Evolutionary conservation across 2,113 vertebrate species (phyloP), one percentile per base, ranked within the genome.

Genomic region (Donacobius atricapilla): DNA sequence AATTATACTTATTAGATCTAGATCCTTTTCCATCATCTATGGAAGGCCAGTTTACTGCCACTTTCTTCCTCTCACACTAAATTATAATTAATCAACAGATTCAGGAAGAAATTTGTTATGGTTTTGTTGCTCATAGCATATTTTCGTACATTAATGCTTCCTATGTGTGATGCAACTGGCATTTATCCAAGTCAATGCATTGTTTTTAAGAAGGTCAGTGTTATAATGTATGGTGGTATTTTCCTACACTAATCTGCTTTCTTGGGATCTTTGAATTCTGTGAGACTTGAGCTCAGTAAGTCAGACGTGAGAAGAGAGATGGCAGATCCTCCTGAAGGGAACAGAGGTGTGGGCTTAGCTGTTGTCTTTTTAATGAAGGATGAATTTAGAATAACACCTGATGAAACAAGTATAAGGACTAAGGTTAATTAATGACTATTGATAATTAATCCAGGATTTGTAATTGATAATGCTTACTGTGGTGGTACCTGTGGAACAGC

Each of bases 101-200:
- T 94, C 69, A 64, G 93, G 89, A 97, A 95, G 72, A 90, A 87
- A 89, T 80, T 40, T 84, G 68, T 84, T 95, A 68, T 5, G 13
- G 57, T 90, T 96, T 87, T 5, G 17, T 85, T 91, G 75, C 70
- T 93, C 12, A n/a, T 66, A 83, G 78, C 39, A 4, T 94, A 69
- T 80, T 95, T 96, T 91, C 50, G 30, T 94, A 44, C 48, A 68
- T 85, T 94, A 93, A 83, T 90, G 81, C 57, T 96, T 96, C 90
- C 91, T 96, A 20, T 69, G 57, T 5, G 1, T 44, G 82, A 63
- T 80, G 85, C 58, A 93, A 83, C 70, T 96, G 90, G 95, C 89
- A 96, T 10, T 42, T 47, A n/a, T 95, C 94, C 84, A 91, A 96
- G 70, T 82, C 61, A 90, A 81, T 89, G 71, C 73, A 88, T 15